Evolutionary conservation across 30 jellyfish, hydroid and myxozoan genomes (phyloP).

Genomic region (Aurelia aurita complex sp. Pacific): DNA sequence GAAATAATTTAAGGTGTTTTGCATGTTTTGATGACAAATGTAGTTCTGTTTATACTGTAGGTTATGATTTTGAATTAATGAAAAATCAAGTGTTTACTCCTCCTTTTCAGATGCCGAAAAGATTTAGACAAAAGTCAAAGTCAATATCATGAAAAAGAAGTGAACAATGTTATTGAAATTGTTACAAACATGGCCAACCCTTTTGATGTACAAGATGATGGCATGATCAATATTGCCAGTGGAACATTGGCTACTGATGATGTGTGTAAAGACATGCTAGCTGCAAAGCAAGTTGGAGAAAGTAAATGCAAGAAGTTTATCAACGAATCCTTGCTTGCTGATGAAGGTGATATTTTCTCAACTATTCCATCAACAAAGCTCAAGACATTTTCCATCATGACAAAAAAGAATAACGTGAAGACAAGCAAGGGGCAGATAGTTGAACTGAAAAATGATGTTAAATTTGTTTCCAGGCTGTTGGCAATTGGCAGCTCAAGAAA

Average conservation of each 20-base stretch:
- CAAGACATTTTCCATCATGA: slow-evolving; percentile 13
- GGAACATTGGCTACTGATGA: slow-evolving; percentile 41
- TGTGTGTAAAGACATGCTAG: slow-evolving; percentile 28
- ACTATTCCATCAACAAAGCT: slow-evolving; percentile 4
- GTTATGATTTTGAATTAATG: too few relatives aligned
- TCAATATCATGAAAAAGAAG: background rate
- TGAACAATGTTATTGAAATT: slow-evolving; percentile 7
- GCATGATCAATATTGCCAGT: slow-evolving; percentile 37
- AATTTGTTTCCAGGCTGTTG: slow-evolving; percentile 22
- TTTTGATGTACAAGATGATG: slow-evolving; percentile 9
- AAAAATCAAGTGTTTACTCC: too few relatives aligned
- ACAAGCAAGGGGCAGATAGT: slow-evolving; percentile 38
- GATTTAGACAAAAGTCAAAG: slow-evolving; percentile 38
- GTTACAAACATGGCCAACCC: slow-evolving; percentile 32
- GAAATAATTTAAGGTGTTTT: background rate
- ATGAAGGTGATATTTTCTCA: slow-evolving; percentile 34
- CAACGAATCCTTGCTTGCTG: slow-evolving; percentile 3
- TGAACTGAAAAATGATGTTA: slow-evolving; percentile 5
- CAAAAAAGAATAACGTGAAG: background rate
- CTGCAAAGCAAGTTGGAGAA: slow-evolving; percentile 41
- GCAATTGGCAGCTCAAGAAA: slow-evolving; percentile 31
- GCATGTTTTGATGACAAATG: background rate
- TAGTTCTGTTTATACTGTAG: too few relatives aligned
- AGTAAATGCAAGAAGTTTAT: slow-evolving; percentile 20
- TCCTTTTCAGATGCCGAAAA: slow-evolving; percentile 29